Base-by-base conservation (phyloP, 2,888 invertebrate species). In the Lampropteryx suffumata region DNA sequence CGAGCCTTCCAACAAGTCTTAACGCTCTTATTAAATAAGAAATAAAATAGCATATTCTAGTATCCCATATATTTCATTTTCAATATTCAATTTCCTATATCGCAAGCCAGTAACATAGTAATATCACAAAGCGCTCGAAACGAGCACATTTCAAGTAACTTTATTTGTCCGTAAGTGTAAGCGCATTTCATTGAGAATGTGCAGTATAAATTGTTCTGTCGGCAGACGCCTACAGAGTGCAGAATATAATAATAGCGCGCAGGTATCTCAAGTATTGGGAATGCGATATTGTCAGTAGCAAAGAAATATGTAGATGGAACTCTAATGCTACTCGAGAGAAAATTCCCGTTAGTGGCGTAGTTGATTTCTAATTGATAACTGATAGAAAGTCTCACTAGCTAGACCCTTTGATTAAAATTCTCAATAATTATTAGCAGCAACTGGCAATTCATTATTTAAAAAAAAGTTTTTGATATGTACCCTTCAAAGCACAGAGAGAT, bases 181-280 rank as follows among this genome's bases (percentile, higher is more conserved):
- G 29, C 51, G 27, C 47, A 49, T 49, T 45, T 54, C 52, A 54
- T 52, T 52, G 55, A 46, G 28, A 39, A 43, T 46, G 40, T 49
- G 52, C 47, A 24, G 35, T 55, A 61, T 62, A 63, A 64, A 62
- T 63, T 61, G 57, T 54, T 44, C 50, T 59, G 64, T 64, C 64
- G 27, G 32, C 62, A 44, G 46, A 56, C 66, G 62, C 64, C 64
- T 59, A 66, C 64, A 59, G 58, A 47, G 33, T 14, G 14, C 40
- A 45, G 48, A 34, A 53, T 44, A 48, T 36, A 33, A 36, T 44
- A 30, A 53, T 49, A 57, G 50, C 47, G 39, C 13, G 44, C 14
- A 55, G 54, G 51, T 57, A 54, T 57, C 52, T 55, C 34, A 50
- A 40, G 55, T 51, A 58, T 58, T 58, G 53, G 45, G 56, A 55